These are phyloP conservation scores for Ctenopoma multispine DNA, from an alignment of 2,797 vertebrate genomes.

Conservation along the genomic window DNA sequence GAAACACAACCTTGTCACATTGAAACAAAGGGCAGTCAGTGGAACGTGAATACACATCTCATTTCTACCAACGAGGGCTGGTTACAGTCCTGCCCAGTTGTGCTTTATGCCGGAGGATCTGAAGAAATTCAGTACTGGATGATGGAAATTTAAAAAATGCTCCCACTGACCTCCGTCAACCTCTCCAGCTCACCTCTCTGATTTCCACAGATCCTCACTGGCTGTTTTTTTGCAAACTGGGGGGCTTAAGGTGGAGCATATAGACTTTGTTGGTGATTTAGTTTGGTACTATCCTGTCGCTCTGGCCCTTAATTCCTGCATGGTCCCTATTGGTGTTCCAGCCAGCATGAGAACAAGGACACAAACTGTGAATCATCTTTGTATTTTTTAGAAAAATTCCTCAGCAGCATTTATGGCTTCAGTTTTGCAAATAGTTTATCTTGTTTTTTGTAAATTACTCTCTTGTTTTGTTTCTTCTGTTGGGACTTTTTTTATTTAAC, in stretches of 20 bases:
- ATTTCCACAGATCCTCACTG: slow-evolving; percentile 53
- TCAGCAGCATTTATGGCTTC: slow-evolving; percentile 76
- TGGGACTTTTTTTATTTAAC: slow-evolving; percentile 54
- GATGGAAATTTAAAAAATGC: slow-evolving; percentile 8
- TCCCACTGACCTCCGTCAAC: slow-evolving; percentile 28
- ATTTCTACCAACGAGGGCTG: slow-evolving; percentile 38
- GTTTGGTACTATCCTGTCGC: slow-evolving; percentile 68
- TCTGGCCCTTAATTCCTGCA: slow-evolving; percentile 81
- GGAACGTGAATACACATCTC: slow-evolving; percentile 31
- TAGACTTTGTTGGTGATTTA: slow-evolving; percentile 63
- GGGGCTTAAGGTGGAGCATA: slow-evolving; percentile 19
- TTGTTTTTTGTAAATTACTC: slow-evolving; percentile 74
- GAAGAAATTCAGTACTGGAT: slow-evolving; percentile 24
- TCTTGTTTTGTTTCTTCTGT: slow-evolving; percentile 39
- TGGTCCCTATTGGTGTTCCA: slow-evolving; percentile 83
- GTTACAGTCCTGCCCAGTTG: slow-evolving; percentile 24
- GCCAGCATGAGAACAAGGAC: slow-evolving; percentile 87
- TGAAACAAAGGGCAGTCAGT: slow-evolving; percentile 17
- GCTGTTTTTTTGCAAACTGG: slow-evolving; percentile 33
- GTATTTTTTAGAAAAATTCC: slow-evolving; percentile 79
- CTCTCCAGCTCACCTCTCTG: slow-evolving; percentile 49
- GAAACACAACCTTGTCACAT: slow-evolving; percentile 15
- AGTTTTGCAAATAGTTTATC: slow-evolving; percentile 63
- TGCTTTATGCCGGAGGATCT: slow-evolving; percentile 25
- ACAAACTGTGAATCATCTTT: slow-evolving; percentile 86